Base-by-base conservation (phyloP, 2,888 invertebrate genomes). In the Zygogramma bicolorata region DNA sequence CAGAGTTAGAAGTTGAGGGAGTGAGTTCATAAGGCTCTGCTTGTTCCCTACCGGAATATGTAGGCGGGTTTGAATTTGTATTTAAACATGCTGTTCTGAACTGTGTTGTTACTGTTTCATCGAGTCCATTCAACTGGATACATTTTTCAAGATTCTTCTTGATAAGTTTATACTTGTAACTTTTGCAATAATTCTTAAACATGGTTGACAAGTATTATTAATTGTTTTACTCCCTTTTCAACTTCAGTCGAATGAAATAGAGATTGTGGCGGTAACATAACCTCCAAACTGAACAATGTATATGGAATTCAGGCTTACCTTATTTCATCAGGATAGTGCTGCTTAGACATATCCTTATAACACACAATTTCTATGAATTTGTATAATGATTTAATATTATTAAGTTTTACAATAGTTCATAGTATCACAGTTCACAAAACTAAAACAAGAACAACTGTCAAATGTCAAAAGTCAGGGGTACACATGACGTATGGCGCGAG, bases 131-230 rank as follows among this genome's bases (percentile, higher is more conserved):
- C 61, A 61, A 34, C 13, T 10, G 22, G 13, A 61, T 25, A 40
- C 10, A 40, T 40, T 61, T 61, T 40, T 61, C 38, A n/a, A 25
- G 7, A 61, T 40, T 40, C 40, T 40, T 61, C 25, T 13, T 61
- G 8, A 61, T 38, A 18, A 61, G 20, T 61, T 61, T 61, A 40
- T 61, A 61, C 40, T 40, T 61, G 6, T 61, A 61, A 40, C 40
- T 61, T 61, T 15, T 61, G n/a, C 29, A 40, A 61, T 61, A 61
- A 25, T 61, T 61, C 18, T 40, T 61, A 22, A 61, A 61, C 61
- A 61, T 61, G 20, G 25, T 61, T 22, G 20, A 10, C 10, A 49
- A 49, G 49, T 22, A 22, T 22, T 20, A 49, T n/a, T n/a, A 2
- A 49, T 49, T 49, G 20, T 49, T 7, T 20, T 22, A 22, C 8